A percentile compares a stretch with the other conserved stretches of the same genome.
phyloP scores from a whole-genome alignment of 23 tunicate species.

The Oikopleura albicans region DNA sequence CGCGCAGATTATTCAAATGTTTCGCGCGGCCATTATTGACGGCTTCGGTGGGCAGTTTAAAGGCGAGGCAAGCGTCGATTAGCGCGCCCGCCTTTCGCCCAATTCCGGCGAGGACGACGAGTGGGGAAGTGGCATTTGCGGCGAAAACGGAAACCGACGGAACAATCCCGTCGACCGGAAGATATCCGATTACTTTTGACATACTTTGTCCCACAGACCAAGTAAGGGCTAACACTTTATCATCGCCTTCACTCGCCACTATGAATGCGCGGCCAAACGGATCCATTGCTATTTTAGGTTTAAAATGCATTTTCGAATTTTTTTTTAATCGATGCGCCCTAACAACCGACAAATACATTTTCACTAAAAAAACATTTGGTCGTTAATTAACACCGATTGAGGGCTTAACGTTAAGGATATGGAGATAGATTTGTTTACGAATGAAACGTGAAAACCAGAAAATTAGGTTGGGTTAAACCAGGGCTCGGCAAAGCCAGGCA shows the following conservation, averaged over 20 bases:
- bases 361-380: no score
- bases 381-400: no score
- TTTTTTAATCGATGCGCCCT: no score
- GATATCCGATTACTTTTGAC: background rate
- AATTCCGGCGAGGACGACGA: background rate
- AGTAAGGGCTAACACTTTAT: background rate
- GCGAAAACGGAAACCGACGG: background rate
- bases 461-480: no score
- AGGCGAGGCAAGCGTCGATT: background rate
- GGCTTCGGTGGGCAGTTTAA: background rate
- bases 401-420: no score
- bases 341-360: no score
- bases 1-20: background rate
- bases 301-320: no score
- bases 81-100: background rate
- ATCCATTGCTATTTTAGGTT: background rate
- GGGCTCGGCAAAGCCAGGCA: no score
- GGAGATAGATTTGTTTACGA: no score
- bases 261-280: background rate
- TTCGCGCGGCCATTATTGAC: background rate
- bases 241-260: background rate
- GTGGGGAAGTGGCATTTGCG: background rate
- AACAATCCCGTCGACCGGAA: background rate
- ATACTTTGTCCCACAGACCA: no score
- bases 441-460: no score